A percentile compares a stretch with the other conserved stretches of the same genome.
Evolutionary conservation across 2,888 invertebrate species (phyloP).

Genomic region (Pocota personata): DNA sequence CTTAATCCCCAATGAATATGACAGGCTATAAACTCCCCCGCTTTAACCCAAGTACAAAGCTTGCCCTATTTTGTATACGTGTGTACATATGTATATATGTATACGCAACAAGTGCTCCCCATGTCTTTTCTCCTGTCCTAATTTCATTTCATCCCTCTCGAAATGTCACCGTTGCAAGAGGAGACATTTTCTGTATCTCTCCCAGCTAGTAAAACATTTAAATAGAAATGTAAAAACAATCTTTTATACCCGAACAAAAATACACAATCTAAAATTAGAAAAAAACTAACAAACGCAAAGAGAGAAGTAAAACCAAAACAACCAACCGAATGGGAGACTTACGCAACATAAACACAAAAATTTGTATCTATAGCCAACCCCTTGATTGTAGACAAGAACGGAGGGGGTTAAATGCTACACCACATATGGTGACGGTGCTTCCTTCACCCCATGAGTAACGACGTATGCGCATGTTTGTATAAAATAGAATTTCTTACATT

Average conservation of each 20-base stretch:
- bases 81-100: no score
- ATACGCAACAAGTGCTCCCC: slow-evolving; percentile 27
- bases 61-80: not conserved
- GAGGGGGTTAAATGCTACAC: not conserved
- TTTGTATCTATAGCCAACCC: not conserved
- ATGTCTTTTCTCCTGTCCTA: slow-evolving; percentile 14
- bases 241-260: not conserved
- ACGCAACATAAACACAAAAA: slow-evolving; percentile 38
- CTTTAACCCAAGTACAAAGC: not conserved
- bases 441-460: not conserved
- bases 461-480: not conserved
- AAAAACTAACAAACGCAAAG: slow-evolving; percentile 1
- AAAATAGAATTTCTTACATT: not conserved
- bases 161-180: not conserved
- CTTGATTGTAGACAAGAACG: not conserved
- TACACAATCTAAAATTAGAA: slow-evolving; percentile 22
- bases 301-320: not conserved
- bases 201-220: not conserved
- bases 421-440: not conserved
- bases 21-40: not conserved
- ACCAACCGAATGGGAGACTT: not conserved
- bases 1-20: not conserved
- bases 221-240: not conserved
- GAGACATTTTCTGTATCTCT: not conserved
- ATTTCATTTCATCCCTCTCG: slow-evolving; percentile 30